Conservation (phyloP, 1,140 invertebrate genomes). For the Phortica variegata region DNA sequence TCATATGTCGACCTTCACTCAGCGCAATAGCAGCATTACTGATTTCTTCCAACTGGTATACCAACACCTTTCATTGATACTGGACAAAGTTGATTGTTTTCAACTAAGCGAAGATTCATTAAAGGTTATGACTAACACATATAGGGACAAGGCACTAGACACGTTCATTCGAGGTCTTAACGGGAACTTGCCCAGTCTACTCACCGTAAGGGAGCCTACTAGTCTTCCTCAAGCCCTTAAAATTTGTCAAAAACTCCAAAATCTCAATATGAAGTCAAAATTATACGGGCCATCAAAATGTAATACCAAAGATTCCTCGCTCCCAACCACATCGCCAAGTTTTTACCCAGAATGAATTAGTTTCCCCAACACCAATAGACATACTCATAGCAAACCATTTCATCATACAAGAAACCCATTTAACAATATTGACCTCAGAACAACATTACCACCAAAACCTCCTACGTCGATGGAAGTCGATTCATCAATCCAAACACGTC, state of each 20-base stretch:
- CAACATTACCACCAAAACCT: background rate
- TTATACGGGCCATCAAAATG: background rate
- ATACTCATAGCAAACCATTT: too few species aligned
- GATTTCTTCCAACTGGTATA: slow-evolving; percentile 3
- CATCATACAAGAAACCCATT: too few species aligned
- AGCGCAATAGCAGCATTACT: background rate
- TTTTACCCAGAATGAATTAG: background rate
- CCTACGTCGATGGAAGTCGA: background rate
- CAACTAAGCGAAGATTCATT: background rate
- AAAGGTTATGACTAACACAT: background rate
- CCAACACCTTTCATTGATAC: slow-evolving; percentile 3
- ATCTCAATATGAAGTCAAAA: background rate
- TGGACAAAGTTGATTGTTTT: slow-evolving; percentile 3
- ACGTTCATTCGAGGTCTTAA: slow-evolving; percentile 11
- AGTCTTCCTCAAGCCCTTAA: slow-evolving; percentile 9
- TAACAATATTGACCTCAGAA: too few species aligned
- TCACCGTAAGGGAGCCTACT: slow-evolving; percentile 2
- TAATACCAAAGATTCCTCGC: background rate
- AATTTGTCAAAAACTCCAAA: slow-evolving; percentile 10
- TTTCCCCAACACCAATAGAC: background rate
- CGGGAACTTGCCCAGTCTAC: slow-evolving; percentile 5
- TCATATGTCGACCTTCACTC: too few species aligned
- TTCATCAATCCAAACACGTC: background rate
- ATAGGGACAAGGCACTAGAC: slow-evolving; percentile 9
- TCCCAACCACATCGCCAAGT: background rate